phyloP scores from a whole-genome alignment of 1,140 invertebrate species.

The Caenorhabditis inopinata region DNA sequence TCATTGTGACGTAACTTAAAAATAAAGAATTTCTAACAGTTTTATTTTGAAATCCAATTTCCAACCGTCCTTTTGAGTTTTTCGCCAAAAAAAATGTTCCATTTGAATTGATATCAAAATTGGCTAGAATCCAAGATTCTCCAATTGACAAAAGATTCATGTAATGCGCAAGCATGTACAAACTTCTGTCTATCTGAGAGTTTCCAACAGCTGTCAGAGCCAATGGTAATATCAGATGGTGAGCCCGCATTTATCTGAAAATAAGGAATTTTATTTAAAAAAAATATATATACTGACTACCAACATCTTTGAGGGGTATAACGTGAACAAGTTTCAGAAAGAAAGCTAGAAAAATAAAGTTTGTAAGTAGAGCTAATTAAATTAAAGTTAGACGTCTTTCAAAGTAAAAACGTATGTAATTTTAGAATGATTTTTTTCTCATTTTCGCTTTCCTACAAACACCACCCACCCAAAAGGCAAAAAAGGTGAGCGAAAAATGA shows the following conservation, averaged over 20 bases:
- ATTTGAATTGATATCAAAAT: not conserved
- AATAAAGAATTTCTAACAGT: not conserved
- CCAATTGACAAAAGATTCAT: not conserved
- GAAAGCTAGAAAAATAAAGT: not conserved
- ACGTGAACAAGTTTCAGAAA: no score
- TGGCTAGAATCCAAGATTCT: not conserved
- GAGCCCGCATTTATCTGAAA: slow-evolving; percentile 13
- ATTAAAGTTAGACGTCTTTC: no score
- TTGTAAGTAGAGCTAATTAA: no score
- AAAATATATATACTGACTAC: no score
- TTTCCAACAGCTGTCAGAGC: no score
- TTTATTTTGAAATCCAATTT: not conserved
- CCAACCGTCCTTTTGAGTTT: not conserved
- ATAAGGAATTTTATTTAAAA: not conserved
- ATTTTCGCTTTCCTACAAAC: not conserved
- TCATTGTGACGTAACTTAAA: no score
- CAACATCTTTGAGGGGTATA: no score
- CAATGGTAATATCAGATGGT: not conserved
- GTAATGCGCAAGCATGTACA: not conserved
- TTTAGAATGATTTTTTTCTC: not conserved
- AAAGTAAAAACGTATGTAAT: not conserved
- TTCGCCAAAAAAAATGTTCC: not conserved
- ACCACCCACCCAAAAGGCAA: not conserved
- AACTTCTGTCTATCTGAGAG: not conserved
- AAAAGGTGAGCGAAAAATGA: not conserved